These are phyloP conservation scores for Diuraphis noxia DNA, from an alignment of 1,140 invertebrate genomes.

Conservation along the genomic window DNA sequence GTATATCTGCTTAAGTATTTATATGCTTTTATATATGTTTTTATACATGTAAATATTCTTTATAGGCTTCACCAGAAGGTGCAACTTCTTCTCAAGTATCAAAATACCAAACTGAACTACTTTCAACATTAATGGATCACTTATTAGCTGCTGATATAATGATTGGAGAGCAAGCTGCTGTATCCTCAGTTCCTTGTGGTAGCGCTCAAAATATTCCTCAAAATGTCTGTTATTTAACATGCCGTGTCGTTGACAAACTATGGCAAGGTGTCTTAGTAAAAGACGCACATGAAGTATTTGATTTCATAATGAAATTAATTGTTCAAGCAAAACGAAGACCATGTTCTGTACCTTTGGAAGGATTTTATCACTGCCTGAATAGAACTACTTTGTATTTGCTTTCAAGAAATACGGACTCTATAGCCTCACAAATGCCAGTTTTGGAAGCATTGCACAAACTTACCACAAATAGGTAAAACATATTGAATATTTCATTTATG, in stretches of 20 bases:
- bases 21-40: not conserved
- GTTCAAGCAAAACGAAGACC: slow-evolving; percentile 82
- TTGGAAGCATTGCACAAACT: slow-evolving; percentile 92
- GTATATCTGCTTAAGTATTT: not conserved
- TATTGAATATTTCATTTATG: slow-evolving; percentile 42
- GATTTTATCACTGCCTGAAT: slow-evolving; percentile 91
- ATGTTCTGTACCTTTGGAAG: slow-evolving; percentile 75
- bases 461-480: slow-evolving; percentile 71
- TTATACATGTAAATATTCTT: not conserved
- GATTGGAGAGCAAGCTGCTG: slow-evolving; percentile 78
- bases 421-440: slow-evolving; percentile 88
- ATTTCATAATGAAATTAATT: slow-evolving; percentile 91
- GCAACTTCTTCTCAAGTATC: slow-evolving; percentile 79
- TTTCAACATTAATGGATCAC: slow-evolving; percentile 92
- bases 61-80: slow-evolving; percentile 74
- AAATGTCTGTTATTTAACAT: slow-evolving; percentile 91
- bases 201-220: slow-evolving; percentile 80
- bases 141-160: slow-evolving; percentile 86
- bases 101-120: slow-evolving; percentile 89
- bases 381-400: slow-evolving; percentile 90
- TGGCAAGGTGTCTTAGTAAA: slow-evolving; percentile 89
- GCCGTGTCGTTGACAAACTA: slow-evolving; percentile 92
- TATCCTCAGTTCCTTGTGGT: slow-evolving; percentile 75
- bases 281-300: slow-evolving; percentile 93
- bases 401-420: slow-evolving; percentile 85